Evolutionary conservation across 1,140 invertebrate species (phyloP), one percentile per base, ranked within the genome.

Genomic region (Diuraphis noxia): DNA sequence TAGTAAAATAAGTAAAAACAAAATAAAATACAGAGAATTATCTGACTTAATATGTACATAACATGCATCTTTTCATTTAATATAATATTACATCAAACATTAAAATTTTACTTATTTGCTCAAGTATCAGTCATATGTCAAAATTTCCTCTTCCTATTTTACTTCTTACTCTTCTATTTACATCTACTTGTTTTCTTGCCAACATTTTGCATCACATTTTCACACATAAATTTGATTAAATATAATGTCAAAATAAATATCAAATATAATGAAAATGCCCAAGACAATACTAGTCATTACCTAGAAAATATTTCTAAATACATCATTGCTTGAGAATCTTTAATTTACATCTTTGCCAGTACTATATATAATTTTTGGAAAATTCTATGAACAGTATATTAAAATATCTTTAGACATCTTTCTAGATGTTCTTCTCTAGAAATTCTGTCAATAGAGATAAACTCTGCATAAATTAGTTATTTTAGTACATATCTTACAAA

Each of bases 51-150:
- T 25, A 36, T 52, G 46, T 52, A 87, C 46, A 25, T 25, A 41
- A 46, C 6, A 30, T 38, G 13, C 36, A 7, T 56, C 34, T 38
- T 38, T 52, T 38, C 13, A 23, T 2, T 30, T 13, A 34, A 25
- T 84, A n/a, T 84, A 34, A 46, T 46, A 81, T 81, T 40, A 85
- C 49, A n/a, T 46, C 41, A 46, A 85, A 49, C 85, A 38, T 49
- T 23, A 49, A 10, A 56, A 30, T 87, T 38, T 40, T 87, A 40
- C 36, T 40, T 56, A 63, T 88, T 88, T 63, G 86, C 86, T 88
- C 86, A 88, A 88, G 38, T 63, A 38, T 63, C 49, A 88, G 23
- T 40, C 30, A 40, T 40, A 30, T 88, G 86, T 88, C 86, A 56
- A 56, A 38, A 72, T 72, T 3, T 72, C 56, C 56, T 30, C n/a